A percentile compares a stretch with the other conserved stretches of the same genome.
These are phyloP conservation scores for Trilocha varians DNA, from an alignment of 2,888 invertebrate genomes.

Conservation along the genomic window DNA sequence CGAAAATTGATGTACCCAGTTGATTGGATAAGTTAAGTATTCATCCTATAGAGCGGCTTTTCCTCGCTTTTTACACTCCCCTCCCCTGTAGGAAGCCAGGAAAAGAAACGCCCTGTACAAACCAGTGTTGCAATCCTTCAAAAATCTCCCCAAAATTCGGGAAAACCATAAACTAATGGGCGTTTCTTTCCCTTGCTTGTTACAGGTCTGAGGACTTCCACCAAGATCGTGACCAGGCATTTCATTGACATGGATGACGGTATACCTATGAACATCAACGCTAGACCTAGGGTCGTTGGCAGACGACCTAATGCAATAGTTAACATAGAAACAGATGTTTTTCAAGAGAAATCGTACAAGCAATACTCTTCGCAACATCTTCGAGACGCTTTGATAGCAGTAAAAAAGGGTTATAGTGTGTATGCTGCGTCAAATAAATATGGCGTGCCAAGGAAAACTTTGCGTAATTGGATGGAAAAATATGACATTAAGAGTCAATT, in stretches of 20 bases:
- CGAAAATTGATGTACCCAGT: no score
- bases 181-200: slow-evolving; percentile 64
- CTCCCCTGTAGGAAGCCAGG: slow-evolving; percentile 63
- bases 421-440: slow-evolving; percentile 72
- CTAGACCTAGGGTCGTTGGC: slow-evolving; percentile 56
- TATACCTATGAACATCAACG: slow-evolving; percentile 58
- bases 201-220: slow-evolving; percentile 64
- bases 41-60: slow-evolving; percentile 46
- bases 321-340: slow-evolving; percentile 63
- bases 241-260: slow-evolving; percentile 65
- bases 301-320: slow-evolving; percentile 58
- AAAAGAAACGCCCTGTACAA: slow-evolving; percentile 57
- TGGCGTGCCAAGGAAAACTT: slow-evolving; percentile 69
- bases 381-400: slow-evolving; percentile 62
- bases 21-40: no score
- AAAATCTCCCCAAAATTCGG: background rate
- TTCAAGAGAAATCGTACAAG: slow-evolving; percentile 67
- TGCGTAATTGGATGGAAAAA: slow-evolving; percentile 74
- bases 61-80: slow-evolving; percentile 52
- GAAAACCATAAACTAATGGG: slow-evolving; percentile 34
- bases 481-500: slow-evolving; percentile 71
- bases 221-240: slow-evolving; percentile 64
- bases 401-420: slow-evolving; percentile 69
- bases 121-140: slow-evolving; percentile 9
- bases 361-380: slow-evolving; percentile 68